Percentiles rank a stretch among this genome's conserved stretches.
These are phyloP conservation scores for Nymphalis io DNA, from an alignment of 1,140 invertebrate genomes.

Conservation along the genomic window DNA sequence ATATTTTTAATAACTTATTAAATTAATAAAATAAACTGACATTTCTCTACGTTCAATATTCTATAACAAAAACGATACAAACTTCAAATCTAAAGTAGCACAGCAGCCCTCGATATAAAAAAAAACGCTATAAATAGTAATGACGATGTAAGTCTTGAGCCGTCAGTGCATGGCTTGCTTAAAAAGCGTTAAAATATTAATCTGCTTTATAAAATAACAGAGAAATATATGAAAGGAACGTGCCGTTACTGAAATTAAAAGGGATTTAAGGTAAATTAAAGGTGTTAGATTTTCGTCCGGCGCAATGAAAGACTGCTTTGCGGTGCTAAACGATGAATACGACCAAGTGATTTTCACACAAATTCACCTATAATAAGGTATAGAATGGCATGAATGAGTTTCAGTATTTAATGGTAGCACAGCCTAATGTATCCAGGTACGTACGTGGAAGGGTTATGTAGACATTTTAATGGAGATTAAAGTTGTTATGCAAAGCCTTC, in stretches of 20 bases:
- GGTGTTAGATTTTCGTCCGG: conserved; percentile 55
- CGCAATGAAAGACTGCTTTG: conserved; percentile 33
- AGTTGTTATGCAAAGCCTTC: conserved; percentile 40
- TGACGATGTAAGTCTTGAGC: conserved; percentile 11
- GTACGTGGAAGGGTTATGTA: conserved; percentile 6
- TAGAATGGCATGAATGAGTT: neutral
- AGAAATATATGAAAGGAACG: conserved; percentile 48
- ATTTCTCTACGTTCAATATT: too few relatives aligned
- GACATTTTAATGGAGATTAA: conserved; percentile 39
- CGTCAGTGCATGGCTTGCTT: conserved; percentile 16
- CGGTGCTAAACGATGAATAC: neutral
- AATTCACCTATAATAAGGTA: neutral
- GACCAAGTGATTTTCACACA: neutral
- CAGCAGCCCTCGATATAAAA: neutral
- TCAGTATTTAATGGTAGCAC: neutral
- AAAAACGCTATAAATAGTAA: neutral
- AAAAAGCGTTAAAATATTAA: conserved; percentile 51
- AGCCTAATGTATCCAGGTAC: conserved; percentile 12
- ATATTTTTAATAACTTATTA: too few relatives aligned
- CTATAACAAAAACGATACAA: neutral
- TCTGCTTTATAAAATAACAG: conserved; percentile 49
- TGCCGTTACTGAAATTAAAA: conserved; percentile 62
- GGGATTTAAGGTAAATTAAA: conserved; percentile 65
- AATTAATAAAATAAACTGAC: too few relatives aligned
- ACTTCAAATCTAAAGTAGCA: neutral